Evolutionary conservation across 2,113 vertebrate genomes (phyloP), one percentile per base, ranked within the genome.

Genomic region (Noctilio leporinus): DNA sequence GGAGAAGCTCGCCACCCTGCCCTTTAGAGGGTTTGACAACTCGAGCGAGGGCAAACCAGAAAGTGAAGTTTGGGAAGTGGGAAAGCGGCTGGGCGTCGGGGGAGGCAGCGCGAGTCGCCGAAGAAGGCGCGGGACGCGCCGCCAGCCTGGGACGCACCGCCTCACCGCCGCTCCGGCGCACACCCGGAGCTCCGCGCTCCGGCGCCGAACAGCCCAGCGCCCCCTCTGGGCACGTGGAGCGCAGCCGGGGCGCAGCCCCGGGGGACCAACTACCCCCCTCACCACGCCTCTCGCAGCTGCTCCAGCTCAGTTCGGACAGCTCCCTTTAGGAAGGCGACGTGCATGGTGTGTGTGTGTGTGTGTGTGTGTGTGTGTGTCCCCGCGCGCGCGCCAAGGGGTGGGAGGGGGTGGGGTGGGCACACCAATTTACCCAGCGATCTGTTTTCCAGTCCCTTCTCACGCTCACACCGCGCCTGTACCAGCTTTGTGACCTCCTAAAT

Each of bases 191-290:
- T 86, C 10, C 64, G 95, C 97, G 82, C 89, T 91, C 40, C 7
- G 96, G 77, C 86, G 72, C 93, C 10, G 38, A 62, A 47, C 64
- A 1, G 95, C 96, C 96, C 97, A 97, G 96, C 96, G 97, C 97
- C 97, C 97, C 97, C 95, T 97, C 97, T 96, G 97, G 97, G 96
- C 96, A 97, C 97, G 95, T 94, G 97, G 96, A 95, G 97, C 95
- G 97, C 96, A 96, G 94, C 94, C 96, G 86, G 16, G 91, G 96
- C 96, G 94, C 96, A 96, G 96, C 95, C 97, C 96, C 96, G 15
- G 94, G 96, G 95, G 96, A 96, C 88, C 91, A 10, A n/a, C 93
- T 49, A 49, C 92, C 96, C 94, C 96, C 96, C 96, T 86, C 89
- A 40, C 94, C 95, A 78, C 55, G 88, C 89, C 94, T 95, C 40